Evolutionary conservation across 1,140 invertebrate genomes (phyloP).

Genomic region (Drosophila malerkotliana): DNA sequence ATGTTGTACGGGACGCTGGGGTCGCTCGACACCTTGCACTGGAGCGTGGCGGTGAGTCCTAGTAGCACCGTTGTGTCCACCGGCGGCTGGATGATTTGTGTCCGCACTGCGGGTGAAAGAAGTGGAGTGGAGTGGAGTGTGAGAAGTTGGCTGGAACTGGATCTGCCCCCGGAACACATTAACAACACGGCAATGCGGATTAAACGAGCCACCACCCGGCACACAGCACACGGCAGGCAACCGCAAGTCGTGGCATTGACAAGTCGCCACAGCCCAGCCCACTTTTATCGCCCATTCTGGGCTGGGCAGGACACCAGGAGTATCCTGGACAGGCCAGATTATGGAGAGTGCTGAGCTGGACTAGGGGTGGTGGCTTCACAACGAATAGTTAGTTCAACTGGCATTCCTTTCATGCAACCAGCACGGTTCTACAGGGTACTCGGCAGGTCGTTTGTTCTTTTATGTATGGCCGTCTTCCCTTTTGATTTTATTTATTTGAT

Average conservation of each 20-base stretch:
- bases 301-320: too few species aligned
- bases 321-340: too few species aligned
- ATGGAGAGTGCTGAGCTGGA: background rate
- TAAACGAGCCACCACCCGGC: constrained; percentile 42
- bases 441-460: constrained; percentile 4
- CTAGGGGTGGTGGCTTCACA: background rate
- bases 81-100: constrained; percentile 96
- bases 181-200: constrained; percentile 63
- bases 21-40: constrained; percentile 97
- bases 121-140: background rate
- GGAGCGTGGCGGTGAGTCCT: constrained; percentile 94
- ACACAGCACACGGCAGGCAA: background rate
- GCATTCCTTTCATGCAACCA: background rate
- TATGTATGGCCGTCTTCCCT: constrained; percentile 38
- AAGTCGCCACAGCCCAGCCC: constrained; percentile 38
- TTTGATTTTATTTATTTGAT: constrained; percentile 51
- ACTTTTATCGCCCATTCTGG: constrained; percentile 23
- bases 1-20: constrained; percentile 94
- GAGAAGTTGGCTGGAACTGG: background rate
- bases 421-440: constrained; percentile 7
- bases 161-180: constrained; percentile 33
- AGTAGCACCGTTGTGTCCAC: constrained; percentile 94
- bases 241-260: constrained; percentile 48
- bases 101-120: constrained; percentile 88
- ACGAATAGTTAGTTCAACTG: background rate